A percentile compares a stretch with the other conserved stretches of the same genome.
These are phyloP conservation scores for Paralichthys olivaceus DNA, from an alignment of 2,113 vertebrate species.

Conservation along the genomic window DNA sequence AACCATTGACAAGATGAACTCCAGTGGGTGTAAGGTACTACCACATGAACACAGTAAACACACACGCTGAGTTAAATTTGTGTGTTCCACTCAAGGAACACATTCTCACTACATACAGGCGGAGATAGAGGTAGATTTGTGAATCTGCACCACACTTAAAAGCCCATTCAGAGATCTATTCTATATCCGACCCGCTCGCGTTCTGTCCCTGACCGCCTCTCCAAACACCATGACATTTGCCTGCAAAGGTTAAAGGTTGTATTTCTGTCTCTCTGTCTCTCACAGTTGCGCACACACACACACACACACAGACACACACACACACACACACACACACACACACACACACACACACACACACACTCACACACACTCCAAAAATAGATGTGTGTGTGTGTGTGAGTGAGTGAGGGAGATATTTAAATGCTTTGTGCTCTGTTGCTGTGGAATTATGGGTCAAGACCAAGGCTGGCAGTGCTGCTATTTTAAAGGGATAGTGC, in stretches of 20 bases:
- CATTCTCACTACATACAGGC: background rate
- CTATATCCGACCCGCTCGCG: slow-evolving; percentile 19
- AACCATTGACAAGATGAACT: slow-evolving; percentile 92
- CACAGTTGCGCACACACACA: slow-evolving; percentile 30
- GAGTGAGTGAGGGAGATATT: slow-evolving; percentile 10
- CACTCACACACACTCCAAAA: slow-evolving; percentile 53
- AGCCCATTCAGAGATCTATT: slow-evolving; percentile 19
- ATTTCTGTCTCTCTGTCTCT: slow-evolving; percentile 62
- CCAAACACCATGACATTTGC: slow-evolving; percentile 73
- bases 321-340: slow-evolving; percentile 40
- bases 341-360: slow-evolving; percentile 37
- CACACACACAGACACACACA: slow-evolving; percentile 32
- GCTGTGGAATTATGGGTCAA: slow-evolving; percentile 47
- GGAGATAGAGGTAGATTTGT: slow-evolving; percentile 7
- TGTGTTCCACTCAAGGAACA: background rate
- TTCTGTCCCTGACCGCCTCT: slow-evolving; percentile 25
- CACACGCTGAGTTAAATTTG: slow-evolving; percentile 24
- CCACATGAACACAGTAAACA: slow-evolving; percentile 23
- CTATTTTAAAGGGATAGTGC: slow-evolving; percentile 43
- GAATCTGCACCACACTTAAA: slow-evolving; percentile 2
- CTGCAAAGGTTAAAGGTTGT: slow-evolving; percentile 81
- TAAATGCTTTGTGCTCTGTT: slow-evolving; percentile 56
- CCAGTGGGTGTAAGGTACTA: slow-evolving; percentile 92
- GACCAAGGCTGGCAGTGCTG: background rate
- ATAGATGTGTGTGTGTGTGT: slow-evolving; percentile 50